A percentile compares a stretch with the other conserved stretches of the same genome.
These are phyloP conservation scores for Ecliptopera silaceata DNA, from an alignment of 2,888 invertebrate genomes.

Conservation along the genomic window DNA sequence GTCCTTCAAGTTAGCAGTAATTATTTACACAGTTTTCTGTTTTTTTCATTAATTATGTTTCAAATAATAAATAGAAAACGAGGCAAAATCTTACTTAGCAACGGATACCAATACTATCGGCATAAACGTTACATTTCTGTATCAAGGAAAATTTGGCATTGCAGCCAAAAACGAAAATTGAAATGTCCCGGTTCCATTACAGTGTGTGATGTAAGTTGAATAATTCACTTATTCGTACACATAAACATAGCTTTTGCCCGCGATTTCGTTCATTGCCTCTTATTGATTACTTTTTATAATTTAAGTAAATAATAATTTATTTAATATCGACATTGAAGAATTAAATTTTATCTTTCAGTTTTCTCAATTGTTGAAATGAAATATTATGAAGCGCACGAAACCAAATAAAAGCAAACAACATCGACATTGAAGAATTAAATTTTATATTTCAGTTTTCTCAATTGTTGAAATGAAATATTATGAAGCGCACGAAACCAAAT, in stretches of 20 bases:
- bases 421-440: too few relatives aligned
- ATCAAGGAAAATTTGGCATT: conserved; percentile 11
- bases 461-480: too few relatives aligned
- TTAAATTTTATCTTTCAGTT: too few relatives aligned
- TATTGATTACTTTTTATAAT: too few relatives aligned
- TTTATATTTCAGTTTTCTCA: too few relatives aligned
- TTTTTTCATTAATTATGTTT: conserved; percentile 25
- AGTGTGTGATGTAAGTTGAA: conserved; percentile 11
- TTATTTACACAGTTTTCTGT: conserved; percentile 4
- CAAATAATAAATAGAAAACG: conserved; percentile 10
- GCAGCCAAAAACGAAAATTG: conserved; percentile 13
- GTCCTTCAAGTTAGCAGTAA: background rate
- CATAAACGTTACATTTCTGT: conserved; percentile 13
- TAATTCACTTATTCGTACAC: conserved; percentile 2
- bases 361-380: too few relatives aligned
- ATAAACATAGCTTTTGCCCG: background rate
- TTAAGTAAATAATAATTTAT: too few relatives aligned
- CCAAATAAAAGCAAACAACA: too few relatives aligned
- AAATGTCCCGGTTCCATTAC: conserved; percentile 12
- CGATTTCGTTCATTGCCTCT: too few relatives aligned
- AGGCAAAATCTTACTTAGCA: conserved; percentile 6
- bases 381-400: too few relatives aligned
- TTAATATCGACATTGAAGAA: too few relatives aligned
- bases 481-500: too few relatives aligned
- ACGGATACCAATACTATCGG: conserved; percentile 12